A percentile compares a stretch with the other conserved stretches of the same genome.
These are phyloP conservation scores for Paedocypris sp. DNA, from an alignment of 2,113 vertebrate genomes.

Conservation along the genomic window DNA sequence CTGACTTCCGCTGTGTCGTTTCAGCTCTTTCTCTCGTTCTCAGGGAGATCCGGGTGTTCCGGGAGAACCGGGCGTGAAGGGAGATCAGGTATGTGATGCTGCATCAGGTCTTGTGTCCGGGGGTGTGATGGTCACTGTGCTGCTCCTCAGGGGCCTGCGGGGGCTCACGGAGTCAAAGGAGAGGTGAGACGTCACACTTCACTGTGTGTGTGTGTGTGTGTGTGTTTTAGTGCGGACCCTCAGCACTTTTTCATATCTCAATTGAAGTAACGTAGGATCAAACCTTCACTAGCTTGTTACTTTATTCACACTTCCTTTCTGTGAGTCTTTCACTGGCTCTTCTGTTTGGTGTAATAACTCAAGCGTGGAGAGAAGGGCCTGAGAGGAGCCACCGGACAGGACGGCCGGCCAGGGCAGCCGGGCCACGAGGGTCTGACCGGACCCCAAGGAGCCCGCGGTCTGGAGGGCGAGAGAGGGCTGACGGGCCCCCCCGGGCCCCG, in stretches of 20 bases:
- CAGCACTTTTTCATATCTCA: no score
- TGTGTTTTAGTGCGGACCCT: no score
- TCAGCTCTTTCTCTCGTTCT: neutral
- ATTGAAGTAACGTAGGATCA: no score
- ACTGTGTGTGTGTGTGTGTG: no score
- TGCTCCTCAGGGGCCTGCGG: slow-evolving; percentile 57
- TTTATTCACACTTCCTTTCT: no score
- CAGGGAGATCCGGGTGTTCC: slow-evolving; percentile 54
- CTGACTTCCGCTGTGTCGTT: no score
- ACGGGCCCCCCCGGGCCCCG: slow-evolving; percentile 57
- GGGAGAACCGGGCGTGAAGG: slow-evolving; percentile 55
- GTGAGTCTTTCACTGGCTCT: no score
- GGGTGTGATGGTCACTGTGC: neutral
- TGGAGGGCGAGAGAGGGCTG: slow-evolving; percentile 60
- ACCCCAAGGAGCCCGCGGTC: slow-evolving; percentile 56
- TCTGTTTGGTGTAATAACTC: neutral
- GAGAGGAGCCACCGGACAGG: slow-evolving; percentile 51
- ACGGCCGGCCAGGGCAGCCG: slow-evolving; percentile 57
- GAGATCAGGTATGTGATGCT: slow-evolving; percentile 52
- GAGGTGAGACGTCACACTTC: slow-evolving; percentile 49
- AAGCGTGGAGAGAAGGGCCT: slow-evolving; percentile 59
- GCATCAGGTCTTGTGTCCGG: neutral
- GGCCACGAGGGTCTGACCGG: slow-evolving; percentile 61
- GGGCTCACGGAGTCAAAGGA: slow-evolving; percentile 59
- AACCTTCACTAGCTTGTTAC: no score